These are phyloP conservation scores for Drosophila maculinotata DNA, from an alignment of 2,888 invertebrate species.

Conservation along the genomic window DNA sequence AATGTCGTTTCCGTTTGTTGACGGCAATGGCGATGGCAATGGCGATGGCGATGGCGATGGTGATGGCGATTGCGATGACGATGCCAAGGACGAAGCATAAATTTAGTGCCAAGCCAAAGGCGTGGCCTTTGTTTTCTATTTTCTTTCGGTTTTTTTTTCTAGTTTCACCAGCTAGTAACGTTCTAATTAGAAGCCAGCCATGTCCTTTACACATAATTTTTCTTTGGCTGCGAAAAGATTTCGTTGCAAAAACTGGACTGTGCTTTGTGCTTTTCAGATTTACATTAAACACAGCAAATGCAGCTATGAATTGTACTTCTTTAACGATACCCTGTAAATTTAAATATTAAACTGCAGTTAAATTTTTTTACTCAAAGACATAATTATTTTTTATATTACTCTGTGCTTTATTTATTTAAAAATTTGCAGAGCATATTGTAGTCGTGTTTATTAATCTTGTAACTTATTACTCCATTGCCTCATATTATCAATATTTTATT, in stretches of 20 bases:
- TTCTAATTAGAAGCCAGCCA: conserved; percentile 51
- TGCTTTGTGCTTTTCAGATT: not conserved
- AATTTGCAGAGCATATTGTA: not conserved
- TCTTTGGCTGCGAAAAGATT: conserved; percentile 24
- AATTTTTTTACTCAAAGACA: no score
- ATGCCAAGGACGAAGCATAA: conserved; percentile 21
- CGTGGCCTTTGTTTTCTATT: conserved; percentile 18
- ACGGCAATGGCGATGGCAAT: conserved; percentile 36
- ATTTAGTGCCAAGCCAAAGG: conserved; percentile 22
- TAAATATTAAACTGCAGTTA: no score
- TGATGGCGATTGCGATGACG: conserved; percentile 37
- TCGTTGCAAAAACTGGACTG: conserved; percentile 14
- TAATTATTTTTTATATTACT: no score
- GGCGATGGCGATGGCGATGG: conserved; percentile 19
- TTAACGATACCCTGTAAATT: not conserved
- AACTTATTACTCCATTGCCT: conserved; percentile 44
- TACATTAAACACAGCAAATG: not conserved
- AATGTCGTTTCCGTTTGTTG: conserved; percentile 69
- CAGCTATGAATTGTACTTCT: no score
- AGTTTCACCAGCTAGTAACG: conserved; percentile 4
- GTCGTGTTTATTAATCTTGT: conserved; percentile 21
- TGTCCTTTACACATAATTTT: conserved; percentile 33
- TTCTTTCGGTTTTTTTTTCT: not conserved
- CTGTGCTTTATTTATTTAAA: no score
- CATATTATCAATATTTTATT: conserved; percentile 58